phyloP scores from a whole-genome alignment of 2,888 invertebrate genomes.

The Drosophila heteroneura region DNA sequence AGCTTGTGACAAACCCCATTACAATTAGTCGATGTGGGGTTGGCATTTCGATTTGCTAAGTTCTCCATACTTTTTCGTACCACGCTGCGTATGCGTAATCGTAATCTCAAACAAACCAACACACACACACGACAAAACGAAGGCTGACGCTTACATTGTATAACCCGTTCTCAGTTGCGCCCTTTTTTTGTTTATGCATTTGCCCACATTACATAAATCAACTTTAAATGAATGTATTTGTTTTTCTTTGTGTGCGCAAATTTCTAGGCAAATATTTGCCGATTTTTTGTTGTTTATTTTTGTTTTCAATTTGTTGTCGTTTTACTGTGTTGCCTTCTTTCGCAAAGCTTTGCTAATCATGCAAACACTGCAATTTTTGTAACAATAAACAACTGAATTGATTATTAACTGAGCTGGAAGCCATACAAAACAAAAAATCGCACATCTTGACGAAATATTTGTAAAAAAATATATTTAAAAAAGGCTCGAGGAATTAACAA shows the following conservation, averaged over 20 bases:
- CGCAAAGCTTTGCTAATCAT: constrained; percentile 46
- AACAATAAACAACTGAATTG: constrained; percentile 74
- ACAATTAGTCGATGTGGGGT: constrained; percentile 29
- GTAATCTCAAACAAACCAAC: constrained; percentile 8
- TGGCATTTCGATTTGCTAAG: constrained; percentile 21
- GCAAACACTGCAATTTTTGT: constrained; percentile 52
- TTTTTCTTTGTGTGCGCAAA: constrained; percentile 25
- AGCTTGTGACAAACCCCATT: constrained; percentile 28
- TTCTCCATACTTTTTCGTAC: constrained; percentile 32
- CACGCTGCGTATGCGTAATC: constrained; percentile 50
- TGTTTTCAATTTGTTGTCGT: constrained; percentile 25
- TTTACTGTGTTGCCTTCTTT: constrained; percentile 36
- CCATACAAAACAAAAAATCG: constrained; percentile 30
- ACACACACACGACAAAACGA: constrained; percentile 1
- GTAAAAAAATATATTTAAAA: constrained; percentile 7
- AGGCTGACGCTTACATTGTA: constrained; percentile 37
- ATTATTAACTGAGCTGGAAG: constrained; percentile 63
- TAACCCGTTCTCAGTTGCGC: constrained; percentile 32
- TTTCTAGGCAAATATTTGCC: constrained; percentile 52
- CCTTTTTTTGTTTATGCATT: constrained; percentile 39
- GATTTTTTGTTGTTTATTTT: constrained; percentile 24
- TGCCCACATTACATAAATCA: constrained; percentile 58
- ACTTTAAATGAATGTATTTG: constrained; percentile 20
- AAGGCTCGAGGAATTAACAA: constrained; percentile 65
- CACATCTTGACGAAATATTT: constrained; percentile 38